These are phyloP conservation scores for Limenitis camilla DNA, from an alignment of 2,888 invertebrate species.

Conservation along the genomic window DNA sequence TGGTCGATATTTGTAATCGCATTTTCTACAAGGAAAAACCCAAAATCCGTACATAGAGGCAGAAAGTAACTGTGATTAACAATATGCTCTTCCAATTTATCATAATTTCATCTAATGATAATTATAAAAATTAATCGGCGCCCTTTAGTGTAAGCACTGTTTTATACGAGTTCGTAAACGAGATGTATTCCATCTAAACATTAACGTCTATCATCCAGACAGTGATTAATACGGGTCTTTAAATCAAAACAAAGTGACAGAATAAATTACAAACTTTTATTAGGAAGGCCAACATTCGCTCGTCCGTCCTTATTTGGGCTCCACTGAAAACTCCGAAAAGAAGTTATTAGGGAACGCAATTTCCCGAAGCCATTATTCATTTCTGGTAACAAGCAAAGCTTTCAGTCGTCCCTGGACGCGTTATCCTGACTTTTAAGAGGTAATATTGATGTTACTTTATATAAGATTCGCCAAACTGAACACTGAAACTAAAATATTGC, in stretches of 20 bases:
- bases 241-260: slow-evolving; percentile 50
- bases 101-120: neutral
- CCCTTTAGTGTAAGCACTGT: neutral
- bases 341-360: slow-evolving; percentile 64
- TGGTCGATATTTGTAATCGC: no score
- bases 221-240: slow-evolving; percentile 23
- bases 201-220: slow-evolving; percentile 17
- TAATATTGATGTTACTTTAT: slow-evolving; percentile 19
- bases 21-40: no score
- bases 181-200: slow-evolving; percentile 8
- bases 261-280: slow-evolving; percentile 50
- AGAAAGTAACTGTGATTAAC: no score
- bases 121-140: slow-evolving; percentile 1
- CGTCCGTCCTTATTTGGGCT: slow-evolving; percentile 48
- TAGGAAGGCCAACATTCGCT: slow-evolving; percentile 29
- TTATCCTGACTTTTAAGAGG: slow-evolving; percentile 15
- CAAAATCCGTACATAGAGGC: no score
- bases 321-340: slow-evolving; percentile 53
- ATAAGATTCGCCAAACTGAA: slow-evolving; percentile 9
- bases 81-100: no score
- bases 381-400: slow-evolving; percentile 43
- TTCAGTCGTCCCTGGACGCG: slow-evolving; percentile 21
- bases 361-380: slow-evolving; percentile 66
- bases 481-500: slow-evolving; percentile 1
- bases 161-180: slow-evolving; percentile 8